Evolutionary conservation across 2,888 invertebrate genomes (phyloP).

Genomic region (Pemphredon lugubris): DNA sequence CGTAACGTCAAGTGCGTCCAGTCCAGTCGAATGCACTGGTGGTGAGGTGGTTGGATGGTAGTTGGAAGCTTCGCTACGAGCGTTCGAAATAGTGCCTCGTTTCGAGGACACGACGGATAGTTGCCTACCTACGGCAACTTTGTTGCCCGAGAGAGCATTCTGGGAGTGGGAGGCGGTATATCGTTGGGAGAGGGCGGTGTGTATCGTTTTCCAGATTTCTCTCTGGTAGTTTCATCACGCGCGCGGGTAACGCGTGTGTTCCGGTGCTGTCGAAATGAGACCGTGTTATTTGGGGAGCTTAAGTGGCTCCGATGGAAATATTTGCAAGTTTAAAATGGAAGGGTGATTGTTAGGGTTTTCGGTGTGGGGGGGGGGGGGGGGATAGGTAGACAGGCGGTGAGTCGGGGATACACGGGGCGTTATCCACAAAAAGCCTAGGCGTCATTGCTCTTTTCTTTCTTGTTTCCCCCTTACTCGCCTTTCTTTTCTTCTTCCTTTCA

Average conservation of each 20-base stretch:
- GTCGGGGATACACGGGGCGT: too few species aligned
- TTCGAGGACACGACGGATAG: neutral
- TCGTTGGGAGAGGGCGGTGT: neutral
- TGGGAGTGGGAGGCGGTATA: too few species aligned
- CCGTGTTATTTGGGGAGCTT: neutral
- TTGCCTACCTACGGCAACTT: neutral
- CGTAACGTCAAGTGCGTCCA: slow-evolving; percentile 19
- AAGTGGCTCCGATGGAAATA: neutral
- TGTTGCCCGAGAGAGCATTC: too few species aligned
- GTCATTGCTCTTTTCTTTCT: too few species aligned
- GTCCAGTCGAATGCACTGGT: neutral
- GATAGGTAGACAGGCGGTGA: too few species aligned
- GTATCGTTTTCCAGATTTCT: neutral
- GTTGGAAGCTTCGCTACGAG: too few species aligned
- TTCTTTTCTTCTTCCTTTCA: too few species aligned
- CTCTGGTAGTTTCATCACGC: neutral
- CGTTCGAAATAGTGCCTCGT: neutral
- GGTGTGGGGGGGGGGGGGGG: too few species aligned
- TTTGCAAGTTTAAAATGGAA: neutral
- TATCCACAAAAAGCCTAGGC: too few species aligned
- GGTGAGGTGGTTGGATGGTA: neutral
- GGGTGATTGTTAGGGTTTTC: neutral
- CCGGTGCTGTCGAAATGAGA: neutral
- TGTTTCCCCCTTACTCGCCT: too few species aligned
- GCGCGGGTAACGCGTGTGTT: neutral